Percentiles rank a stretch among this genome's conserved stretches.
phyloP scores from a whole-genome alignment of 2,113 vertebrate species.

The Galemys pyrenaicus region DNA sequence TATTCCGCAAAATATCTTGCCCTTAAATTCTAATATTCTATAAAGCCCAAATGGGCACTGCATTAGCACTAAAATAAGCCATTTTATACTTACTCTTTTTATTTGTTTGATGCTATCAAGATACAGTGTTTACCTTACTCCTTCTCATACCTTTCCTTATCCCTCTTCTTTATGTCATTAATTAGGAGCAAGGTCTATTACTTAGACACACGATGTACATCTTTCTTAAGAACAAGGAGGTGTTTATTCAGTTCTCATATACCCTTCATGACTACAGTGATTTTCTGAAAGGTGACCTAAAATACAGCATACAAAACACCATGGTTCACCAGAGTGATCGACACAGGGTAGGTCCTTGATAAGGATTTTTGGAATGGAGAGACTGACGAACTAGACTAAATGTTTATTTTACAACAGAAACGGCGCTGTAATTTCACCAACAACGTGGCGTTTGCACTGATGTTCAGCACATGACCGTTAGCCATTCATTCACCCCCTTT shows the following conservation, averaged over 20 bases:
- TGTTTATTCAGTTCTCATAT: background rate
- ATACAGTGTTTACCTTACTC: background rate
- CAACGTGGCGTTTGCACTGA: background rate
- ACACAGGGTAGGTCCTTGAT: background rate
- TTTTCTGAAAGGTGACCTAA: constrained; percentile 26
- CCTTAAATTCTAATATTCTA: constrained; percentile 24
- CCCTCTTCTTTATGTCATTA: background rate
- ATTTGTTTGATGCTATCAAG: constrained; percentile 32
- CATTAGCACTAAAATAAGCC: background rate
- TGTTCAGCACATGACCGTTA: background rate
- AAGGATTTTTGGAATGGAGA: background rate
- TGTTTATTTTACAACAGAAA: background rate
- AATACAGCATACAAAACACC: background rate
- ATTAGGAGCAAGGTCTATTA: background rate
- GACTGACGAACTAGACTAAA: background rate
- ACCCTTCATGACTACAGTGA: background rate
- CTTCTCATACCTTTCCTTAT: background rate
- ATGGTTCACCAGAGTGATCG: background rate
- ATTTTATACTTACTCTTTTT: constrained; percentile 41
- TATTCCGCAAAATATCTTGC: background rate
- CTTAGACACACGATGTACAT: background rate
- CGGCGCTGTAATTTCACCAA: background rate
- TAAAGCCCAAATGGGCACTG: background rate
- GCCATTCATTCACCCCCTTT: background rate
- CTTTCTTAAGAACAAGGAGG: background rate